Percentiles rank a stretch among this genome's conserved stretches.
Evolutionary conservation across 2,113 vertebrate species (phyloP).

Genomic region (Phalacrocorax brasilianus): DNA sequence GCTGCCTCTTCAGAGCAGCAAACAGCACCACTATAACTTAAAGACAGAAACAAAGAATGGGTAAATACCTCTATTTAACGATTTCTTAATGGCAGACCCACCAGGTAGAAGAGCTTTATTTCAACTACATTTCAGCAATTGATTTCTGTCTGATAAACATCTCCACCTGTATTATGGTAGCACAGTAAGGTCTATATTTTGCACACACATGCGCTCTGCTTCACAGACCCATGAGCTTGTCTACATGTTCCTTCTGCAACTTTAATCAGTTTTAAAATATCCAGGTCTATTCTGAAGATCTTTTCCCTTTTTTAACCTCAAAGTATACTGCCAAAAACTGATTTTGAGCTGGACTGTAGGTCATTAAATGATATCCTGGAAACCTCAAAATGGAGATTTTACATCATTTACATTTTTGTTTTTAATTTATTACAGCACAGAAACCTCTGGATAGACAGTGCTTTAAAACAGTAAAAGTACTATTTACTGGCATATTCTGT

Average conservation of each 20-base stretch:
- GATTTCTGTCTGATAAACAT: neutral
- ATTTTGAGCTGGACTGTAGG: neutral
- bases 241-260: neutral
- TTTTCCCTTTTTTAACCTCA: neutral
- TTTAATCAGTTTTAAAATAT: neutral
- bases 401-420: neutral
- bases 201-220: neutral
- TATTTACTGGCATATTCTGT: neutral
- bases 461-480: neutral
- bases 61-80: neutral
- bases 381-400: neutral
- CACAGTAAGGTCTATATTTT: neutral
- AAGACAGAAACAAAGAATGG: conserved; percentile 17
- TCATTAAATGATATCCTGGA: neutral
- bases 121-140: neutral
- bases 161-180: neutral
- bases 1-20: conserved; percentile 89
- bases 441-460: neutral
- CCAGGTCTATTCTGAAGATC: neutral
- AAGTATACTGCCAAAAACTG: neutral
- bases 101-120: neutral
- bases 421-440: neutral
- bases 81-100: neutral
- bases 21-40: conserved; percentile 87
- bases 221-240: neutral